phyloP scores from a whole-genome alignment of 2,888 invertebrate species.

The Amaurobius ferox region DNA sequence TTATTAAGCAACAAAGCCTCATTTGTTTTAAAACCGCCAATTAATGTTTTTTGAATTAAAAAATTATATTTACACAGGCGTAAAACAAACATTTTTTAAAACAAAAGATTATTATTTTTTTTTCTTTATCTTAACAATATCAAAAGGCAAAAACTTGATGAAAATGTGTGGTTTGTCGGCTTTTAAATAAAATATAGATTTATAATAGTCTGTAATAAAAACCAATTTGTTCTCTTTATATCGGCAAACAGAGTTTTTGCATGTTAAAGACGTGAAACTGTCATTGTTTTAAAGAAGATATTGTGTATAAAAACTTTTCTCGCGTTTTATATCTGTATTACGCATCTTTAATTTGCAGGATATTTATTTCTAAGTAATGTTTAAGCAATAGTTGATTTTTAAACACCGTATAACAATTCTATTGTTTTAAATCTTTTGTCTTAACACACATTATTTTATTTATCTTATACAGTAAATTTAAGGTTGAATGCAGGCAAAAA shows the following conservation, averaged over 20 bases:
- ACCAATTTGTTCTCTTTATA: background rate
- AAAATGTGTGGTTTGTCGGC: background rate
- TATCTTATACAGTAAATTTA: no score
- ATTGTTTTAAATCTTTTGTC: no score
- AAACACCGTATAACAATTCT: no score
- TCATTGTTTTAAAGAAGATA: background rate
- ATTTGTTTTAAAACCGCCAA: conserved; percentile 4
- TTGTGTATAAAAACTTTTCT: background rate
- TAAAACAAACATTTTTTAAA: conserved; percentile 7
- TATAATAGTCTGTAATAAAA: background rate
- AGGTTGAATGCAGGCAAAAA: no score
- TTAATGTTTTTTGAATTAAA: conserved; percentile 13
- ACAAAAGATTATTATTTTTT: background rate
- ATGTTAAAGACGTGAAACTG: background rate
- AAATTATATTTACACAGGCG: background rate
- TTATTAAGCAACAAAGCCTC: background rate
- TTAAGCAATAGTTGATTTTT: no score
- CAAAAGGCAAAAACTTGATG: background rate
- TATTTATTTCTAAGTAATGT: background rate
- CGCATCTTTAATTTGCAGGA: background rate
- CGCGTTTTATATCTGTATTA: background rate
- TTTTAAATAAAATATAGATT: background rate
- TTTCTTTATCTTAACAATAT: background rate
- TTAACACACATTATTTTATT: no score
- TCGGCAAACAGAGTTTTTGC: background rate